Percentiles rank a stretch among this genome's conserved stretches.
phyloP scores from a whole-genome alignment of 92 coral and sea anemone genomes.

The Heteractis magnifica region DNA sequence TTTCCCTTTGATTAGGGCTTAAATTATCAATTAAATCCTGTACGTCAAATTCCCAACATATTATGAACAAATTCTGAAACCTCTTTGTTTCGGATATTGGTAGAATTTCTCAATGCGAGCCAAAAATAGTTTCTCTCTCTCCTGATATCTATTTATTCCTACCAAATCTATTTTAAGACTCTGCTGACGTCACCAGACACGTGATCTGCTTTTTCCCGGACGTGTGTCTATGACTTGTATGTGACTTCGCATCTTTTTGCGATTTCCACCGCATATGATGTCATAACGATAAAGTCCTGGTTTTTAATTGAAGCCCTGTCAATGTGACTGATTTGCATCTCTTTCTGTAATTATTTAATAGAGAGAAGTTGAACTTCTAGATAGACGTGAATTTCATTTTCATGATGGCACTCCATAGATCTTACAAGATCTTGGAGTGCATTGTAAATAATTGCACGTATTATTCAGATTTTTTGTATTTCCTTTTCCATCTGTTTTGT shows the following conservation, averaged over 20 bases:
- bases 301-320: background rate
- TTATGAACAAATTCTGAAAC: background rate
- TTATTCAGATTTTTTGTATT: too few relatives aligned
- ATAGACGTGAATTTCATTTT: too few relatives aligned
- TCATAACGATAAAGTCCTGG: background rate
- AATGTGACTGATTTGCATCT: background rate
- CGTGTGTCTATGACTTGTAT: background rate
- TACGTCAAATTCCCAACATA: background rate
- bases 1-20: background rate
- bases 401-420: too few relatives aligned
- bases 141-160: conserved; percentile 8
- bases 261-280: background rate
- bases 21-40: background rate
- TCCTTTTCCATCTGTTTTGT: too few relatives aligned
- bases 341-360: too few relatives aligned
- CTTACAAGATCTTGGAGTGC: too few relatives aligned
- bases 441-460: too few relatives aligned
- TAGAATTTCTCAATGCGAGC: background rate
- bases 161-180: conserved; percentile 13
- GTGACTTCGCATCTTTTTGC: background rate
- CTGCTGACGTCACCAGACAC: conserved; percentile 21
- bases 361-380: too few relatives aligned
- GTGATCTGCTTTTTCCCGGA: conserved; percentile 2
- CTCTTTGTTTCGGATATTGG: background rate
- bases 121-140: conserved; percentile 4